A percentile compares a stretch with the other conserved stretches of the same genome.
Evolutionary conservation across 2,113 vertebrate genomes (phyloP).

Genomic region (Arenaria interpres): DNA sequence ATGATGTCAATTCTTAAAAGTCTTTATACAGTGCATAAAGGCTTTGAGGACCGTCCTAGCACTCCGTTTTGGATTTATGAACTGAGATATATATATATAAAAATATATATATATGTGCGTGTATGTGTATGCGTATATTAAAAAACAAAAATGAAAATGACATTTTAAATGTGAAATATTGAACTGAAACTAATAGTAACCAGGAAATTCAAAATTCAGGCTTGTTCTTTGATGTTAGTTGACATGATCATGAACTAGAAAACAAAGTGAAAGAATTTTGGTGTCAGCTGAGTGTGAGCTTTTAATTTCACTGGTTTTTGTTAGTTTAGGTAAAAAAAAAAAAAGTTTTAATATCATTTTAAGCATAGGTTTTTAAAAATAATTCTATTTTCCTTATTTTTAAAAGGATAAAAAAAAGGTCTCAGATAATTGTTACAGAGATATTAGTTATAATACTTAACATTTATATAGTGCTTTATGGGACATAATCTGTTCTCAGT

Average conservation of each 20-base stretch:
- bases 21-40: slow-evolving; percentile 17
- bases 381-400: slow-evolving; percentile 7
- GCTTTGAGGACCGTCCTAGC: neutral
- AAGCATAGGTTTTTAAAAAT: neutral
- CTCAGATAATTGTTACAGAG: neutral
- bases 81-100: neutral
- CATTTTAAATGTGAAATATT: slow-evolving; percentile 13
- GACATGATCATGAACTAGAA: neutral
- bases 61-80: slow-evolving; percentile 8
- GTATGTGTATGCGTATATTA: slow-evolving; percentile 1
- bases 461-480: neutral
- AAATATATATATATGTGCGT: neutral
- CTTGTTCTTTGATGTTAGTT: neutral
- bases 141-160: neutral
- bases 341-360: neutral
- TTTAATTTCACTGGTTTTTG: slow-evolving; percentile 40
- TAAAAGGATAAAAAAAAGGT: neutral
- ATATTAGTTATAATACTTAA: neutral
- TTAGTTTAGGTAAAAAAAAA: slow-evolving; percentile 1
- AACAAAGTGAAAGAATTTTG: neutral
- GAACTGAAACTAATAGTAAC: slow-evolving; percentile 21
- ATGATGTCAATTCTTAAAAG: slow-evolving; percentile 58
- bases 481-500: neutral
- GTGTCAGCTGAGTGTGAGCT: neutral
- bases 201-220: slow-evolving; percentile 40